Base-by-base conservation (phyloP, 2,888 invertebrate genomes). In the Acrobasis suavella region DNA sequence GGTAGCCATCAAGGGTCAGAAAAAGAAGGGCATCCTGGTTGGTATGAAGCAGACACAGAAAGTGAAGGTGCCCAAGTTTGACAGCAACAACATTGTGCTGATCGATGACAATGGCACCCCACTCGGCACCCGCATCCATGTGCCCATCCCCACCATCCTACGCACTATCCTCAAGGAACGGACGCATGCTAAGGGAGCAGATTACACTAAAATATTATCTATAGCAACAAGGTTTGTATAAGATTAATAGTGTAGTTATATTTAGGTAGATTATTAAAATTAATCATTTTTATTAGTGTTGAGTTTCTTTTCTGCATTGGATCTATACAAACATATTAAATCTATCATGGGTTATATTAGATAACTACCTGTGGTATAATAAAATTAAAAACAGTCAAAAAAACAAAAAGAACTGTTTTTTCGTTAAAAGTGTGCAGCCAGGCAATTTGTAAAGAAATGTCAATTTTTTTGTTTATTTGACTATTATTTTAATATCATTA, bases 31-130 rank as follows among this genome's bases (percentile, higher is more conserved):
- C 7, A 96, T 98, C 67, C 92, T 90, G 0, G 89, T 90, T 2
- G 99, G 99, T 0, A 89, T 97, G 58, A 97, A 96, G 80, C 96
- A 97, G 78, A 95, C 94, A 61, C 98, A 98, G 82, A 93, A 94
- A 63, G 86, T 95, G 0, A 96, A 96, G 84, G 93, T 97, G 49
- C 98, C 99, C 0, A 96, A 96, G 81, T 98, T 97, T 84, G 99
- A 99, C 84, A 97, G 96, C 77, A 99, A 99, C 83, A 99, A 99
- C 88, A 90, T 99, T 62, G 99, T 99, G 0, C 91, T 99, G 0
- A 96, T 99, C 51, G 98, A 99, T 78, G 98, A 99, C 77, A 96
- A 94, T 77, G 99, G 99, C 16, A 96, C 96, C 14, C 99, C 99
- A 0, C 87, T 99, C 5, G 99, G 99, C 16, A 99, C 97, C 1